phyloP scores from a whole-genome alignment of 2,888 invertebrate genomes.

The Amphipyra tragopoginis region DNA sequence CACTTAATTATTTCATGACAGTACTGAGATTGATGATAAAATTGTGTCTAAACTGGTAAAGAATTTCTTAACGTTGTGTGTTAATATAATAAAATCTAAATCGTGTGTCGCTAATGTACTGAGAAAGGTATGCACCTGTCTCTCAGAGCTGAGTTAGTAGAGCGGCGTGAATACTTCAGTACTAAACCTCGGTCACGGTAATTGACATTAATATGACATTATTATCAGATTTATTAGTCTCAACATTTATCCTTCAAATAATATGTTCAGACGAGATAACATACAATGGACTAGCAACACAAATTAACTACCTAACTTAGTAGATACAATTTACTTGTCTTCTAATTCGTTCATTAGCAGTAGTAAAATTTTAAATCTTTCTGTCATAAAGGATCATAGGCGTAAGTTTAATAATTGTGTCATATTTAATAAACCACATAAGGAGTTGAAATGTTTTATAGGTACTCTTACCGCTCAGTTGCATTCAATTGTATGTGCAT shows the following conservation, averaged over 20 bases:
- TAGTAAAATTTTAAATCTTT: no score
- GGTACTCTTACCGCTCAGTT: no score
- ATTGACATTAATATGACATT: conserved; percentile 15
- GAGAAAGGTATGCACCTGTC: conserved; percentile 13
- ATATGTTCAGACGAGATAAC: not conserved
- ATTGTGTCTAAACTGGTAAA: conserved; percentile 24
- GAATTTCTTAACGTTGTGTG: conserved; percentile 19
- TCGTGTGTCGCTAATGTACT: conserved; percentile 23
- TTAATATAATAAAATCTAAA: conserved; percentile 26
- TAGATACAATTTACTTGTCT: no score
- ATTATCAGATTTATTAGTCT: conserved; percentile 17
- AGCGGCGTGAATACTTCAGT: conserved; percentile 13
- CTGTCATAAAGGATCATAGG: no score
- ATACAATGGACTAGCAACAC: no score
- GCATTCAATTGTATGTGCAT: no score
- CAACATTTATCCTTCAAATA: conserved; percentile 3
- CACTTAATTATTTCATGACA: conserved; percentile 41
- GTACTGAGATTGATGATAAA: conserved; percentile 40
- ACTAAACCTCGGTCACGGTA: conserved; percentile 22
- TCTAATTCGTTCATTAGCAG: no score
- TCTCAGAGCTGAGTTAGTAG: conserved; percentile 12
- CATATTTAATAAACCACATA: no score
- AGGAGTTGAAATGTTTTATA: no score
- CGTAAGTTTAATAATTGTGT: no score
- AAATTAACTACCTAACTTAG: no score